Percentiles rank a stretch among this genome's conserved stretches.
These are phyloP conservation scores for Lepus americanus DNA, from an alignment of 2,113 vertebrate genomes.

Conservation along the genomic window DNA sequence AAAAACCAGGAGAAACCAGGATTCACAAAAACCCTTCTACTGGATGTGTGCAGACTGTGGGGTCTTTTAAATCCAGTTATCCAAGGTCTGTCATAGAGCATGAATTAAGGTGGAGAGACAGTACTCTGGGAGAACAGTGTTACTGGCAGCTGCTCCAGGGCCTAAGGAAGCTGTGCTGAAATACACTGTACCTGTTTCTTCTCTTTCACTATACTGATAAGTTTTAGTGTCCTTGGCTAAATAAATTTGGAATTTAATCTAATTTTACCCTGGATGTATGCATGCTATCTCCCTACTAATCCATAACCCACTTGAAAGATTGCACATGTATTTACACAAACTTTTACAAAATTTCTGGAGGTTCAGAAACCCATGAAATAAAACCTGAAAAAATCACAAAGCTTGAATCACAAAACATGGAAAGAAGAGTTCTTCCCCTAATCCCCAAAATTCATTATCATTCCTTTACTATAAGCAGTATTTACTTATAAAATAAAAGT, in stretches of 20 bases:
- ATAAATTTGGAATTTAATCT: slow-evolving; percentile 20
- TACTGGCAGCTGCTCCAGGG: neutral
- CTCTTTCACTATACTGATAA: neutral
- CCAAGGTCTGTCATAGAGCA: neutral
- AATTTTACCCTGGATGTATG: neutral
- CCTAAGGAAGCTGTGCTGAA: neutral
- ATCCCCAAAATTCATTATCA: neutral
- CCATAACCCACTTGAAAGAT: neutral
- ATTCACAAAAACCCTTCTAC: slow-evolving; percentile 15
- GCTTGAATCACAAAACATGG: neutral
- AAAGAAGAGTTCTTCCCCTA: neutral
- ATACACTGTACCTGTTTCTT: neutral
- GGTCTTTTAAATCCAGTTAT: neutral
- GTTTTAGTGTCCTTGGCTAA: neutral
- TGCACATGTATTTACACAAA: slow-evolving; percentile 14
- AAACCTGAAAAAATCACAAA: neutral
- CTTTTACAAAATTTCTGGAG: slow-evolving; percentile 3
- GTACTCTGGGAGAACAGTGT: neutral
- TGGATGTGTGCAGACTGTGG: neutral
- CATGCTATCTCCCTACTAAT: neutral
- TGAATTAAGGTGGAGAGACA: neutral
- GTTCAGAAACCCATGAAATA: neutral
- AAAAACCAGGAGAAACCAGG: neutral
- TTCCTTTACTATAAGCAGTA: slow-evolving; percentile 21
- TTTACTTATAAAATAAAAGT: slow-evolving; percentile 39